A percentile compares a stretch with the other conserved stretches of the same genome.
These are phyloP conservation scores for Colius striatus DNA, from an alignment of 2,113 vertebrate genomes.

Conservation along the genomic window DNA sequence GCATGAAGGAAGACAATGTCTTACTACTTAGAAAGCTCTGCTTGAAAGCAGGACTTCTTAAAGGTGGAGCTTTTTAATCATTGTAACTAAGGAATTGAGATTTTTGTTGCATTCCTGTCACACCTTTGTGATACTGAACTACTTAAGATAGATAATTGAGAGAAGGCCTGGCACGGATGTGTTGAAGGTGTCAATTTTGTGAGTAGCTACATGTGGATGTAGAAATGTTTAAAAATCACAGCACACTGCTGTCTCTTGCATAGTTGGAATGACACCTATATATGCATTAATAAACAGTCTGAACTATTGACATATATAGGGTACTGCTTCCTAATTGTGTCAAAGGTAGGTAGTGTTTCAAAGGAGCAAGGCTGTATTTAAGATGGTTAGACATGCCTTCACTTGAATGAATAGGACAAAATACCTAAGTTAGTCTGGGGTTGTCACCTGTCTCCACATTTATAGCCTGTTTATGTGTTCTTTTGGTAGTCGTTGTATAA, in stretches of 20 bases:
- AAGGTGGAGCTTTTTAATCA: not conserved
- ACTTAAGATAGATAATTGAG: not conserved
- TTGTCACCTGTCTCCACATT: not conserved
- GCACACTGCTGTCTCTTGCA: fast-evolving
- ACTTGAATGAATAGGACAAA: not conserved
- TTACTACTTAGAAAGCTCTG: not conserved
- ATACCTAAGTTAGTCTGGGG: not conserved
- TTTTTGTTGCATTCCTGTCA: not conserved
- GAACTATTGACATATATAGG: not conserved
- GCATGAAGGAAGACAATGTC: not conserved
- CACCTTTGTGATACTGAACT: not conserved
- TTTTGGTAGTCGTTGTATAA: not conserved
- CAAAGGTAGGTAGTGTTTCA: not conserved
- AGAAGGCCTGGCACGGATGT: not conserved
- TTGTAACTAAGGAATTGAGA: not conserved
- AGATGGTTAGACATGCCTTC: not conserved
- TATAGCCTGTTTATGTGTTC: not conserved
- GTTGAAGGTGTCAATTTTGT: not conserved
- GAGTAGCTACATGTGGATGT: not conserved
- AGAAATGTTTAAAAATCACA: not conserved
- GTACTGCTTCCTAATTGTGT: not conserved
- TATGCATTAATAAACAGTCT: not conserved
- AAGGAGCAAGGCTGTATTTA: not conserved
- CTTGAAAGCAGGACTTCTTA: not conserved
- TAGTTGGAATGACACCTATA: not conserved